phyloP scores from a whole-genome alignment of 2,888 invertebrate species.

The Drosophila nr. medialis region DNA sequence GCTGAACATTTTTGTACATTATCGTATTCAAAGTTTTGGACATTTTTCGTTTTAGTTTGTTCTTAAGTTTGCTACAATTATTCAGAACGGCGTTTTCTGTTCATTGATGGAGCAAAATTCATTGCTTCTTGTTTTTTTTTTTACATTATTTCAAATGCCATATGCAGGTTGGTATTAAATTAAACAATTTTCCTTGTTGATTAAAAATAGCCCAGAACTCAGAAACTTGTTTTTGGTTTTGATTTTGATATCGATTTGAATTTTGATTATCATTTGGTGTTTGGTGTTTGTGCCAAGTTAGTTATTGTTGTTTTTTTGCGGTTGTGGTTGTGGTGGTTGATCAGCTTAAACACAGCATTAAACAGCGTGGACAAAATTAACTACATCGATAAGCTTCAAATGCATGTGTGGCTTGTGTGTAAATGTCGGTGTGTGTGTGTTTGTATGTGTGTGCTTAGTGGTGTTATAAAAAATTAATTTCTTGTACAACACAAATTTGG shows the following conservation, averaged over 20 bases:
- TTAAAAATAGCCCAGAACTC: constrained; percentile 83
- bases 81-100: constrained; percentile 22
- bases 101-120: constrained; percentile 22
- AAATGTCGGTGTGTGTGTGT: constrained; percentile 30
- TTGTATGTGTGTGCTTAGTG: constrained; percentile 65
- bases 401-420: constrained; percentile 42
- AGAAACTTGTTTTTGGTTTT: constrained; percentile 80
- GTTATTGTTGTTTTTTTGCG: constrained; percentile 37
- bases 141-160: constrained; percentile 25
- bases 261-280: constrained; percentile 30
- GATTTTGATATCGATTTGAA: constrained; percentile 22
- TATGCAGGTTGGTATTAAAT: constrained; percentile 31
- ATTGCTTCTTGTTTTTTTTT: constrained; percentile 8
- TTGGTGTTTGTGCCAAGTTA: constrained; percentile 42
- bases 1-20: constrained; percentile 80
- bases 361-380: constrained; percentile 61
- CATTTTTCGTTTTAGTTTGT: constrained; percentile 73
- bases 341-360: constrained; percentile 59
- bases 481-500: constrained; percentile 71
- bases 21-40: constrained; percentile 85
- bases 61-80: constrained; percentile 44
- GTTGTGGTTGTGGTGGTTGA: constrained; percentile 27
- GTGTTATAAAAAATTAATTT: constrained; percentile 72
- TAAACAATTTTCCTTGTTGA: constrained; percentile 33
- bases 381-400: constrained; percentile 74